Base-by-base conservation (phyloP, 2,888 invertebrate species). In the Amphipoea oculea region DNA sequence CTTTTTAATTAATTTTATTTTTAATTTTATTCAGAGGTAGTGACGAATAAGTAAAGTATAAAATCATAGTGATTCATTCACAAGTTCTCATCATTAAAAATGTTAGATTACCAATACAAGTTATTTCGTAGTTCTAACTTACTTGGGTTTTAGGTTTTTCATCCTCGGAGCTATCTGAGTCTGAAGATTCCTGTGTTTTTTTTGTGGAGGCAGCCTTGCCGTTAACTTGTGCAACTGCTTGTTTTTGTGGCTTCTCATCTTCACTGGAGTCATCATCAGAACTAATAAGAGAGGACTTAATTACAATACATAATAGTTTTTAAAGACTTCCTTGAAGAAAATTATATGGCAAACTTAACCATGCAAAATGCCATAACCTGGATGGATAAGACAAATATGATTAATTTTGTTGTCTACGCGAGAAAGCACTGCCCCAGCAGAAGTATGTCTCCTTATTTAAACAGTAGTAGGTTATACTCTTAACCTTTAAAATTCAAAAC, bases 101-200 rank as follows among this genome's bases (percentile, higher is more conserved):
- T 42, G 89, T 88, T 83, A n/a, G 1, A 54, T n/a, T 36, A 54
- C 0, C 2, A 60, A 11, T 0, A 14, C 12, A 62, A 4, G 45
- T 14, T 40, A n/a, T 6, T 29, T 11, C 40, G 14, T 42, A 51
- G 14, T 48, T 67, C 1, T 63, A 70, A 79, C 78, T 83, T 90
- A 95, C 94, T 88, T 92, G 90, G 62, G 78, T 60, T 86, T 92
- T 88, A 60, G 94, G 92, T 86, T 93, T 92, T 76, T 96, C 95
- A 88, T 95, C 95, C 75, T 96, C 95, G 2, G 96, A 96, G 78
- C 94, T 95, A 68, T 96, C 96, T 63, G 95, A 96, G 82, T 95
- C 95, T 68, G 95, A 95, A 7, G 95, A 94, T n/a, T 94, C 93
- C 78, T 93, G 90, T 75, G 92, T 92, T 82, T 95, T 95, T 78